Conservation (phyloP, 2,113 vertebrate genomes). For the Verasper variegatus region DNA sequence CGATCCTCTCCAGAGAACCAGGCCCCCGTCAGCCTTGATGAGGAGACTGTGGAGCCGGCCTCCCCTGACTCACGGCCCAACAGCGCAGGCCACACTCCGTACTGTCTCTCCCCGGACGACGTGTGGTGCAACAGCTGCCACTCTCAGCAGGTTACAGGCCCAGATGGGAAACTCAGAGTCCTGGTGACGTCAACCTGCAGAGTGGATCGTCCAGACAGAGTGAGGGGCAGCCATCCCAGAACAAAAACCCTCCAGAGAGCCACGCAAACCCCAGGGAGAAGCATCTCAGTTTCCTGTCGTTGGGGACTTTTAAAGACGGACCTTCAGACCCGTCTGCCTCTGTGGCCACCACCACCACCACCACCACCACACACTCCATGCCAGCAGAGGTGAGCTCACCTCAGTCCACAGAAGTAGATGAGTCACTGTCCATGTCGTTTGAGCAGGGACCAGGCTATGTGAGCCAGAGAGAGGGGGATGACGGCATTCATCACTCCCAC, state of each 20-base stretch:
- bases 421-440: conserved; percentile 93
- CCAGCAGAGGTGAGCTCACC: conserved; percentile 95
- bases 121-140: conserved; percentile 63
- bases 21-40: conserved; percentile 79
- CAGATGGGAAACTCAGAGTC: conserved; percentile 41
- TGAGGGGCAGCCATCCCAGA: conserved; percentile 35
- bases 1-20: conserved; percentile 70
- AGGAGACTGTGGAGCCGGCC: conserved; percentile 85
- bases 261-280: conserved; percentile 78
- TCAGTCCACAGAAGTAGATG: conserved; percentile 95
- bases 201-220: conserved; percentile 52
- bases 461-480: conserved; percentile 79
- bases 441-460: conserved; percentile 87
- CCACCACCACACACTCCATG: conserved; percentile 84
- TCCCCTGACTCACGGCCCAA: conserved; percentile 80
- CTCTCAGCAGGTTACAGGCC: conserved; percentile 71
- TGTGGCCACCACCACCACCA: conserved; percentile 54
- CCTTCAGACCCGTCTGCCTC: conserved; percentile 87
- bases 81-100: conserved; percentile 85
- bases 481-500: conserved; percentile 52
- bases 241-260: conserved; percentile 59
- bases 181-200: conserved; percentile 56
- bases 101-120: conserved; percentile 84
- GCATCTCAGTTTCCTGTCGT: conserved; percentile 84
- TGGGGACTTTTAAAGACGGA: conserved; percentile 86